These are phyloP conservation scores for Pelecanus crispus DNA, from an alignment of 2,113 vertebrate genomes.

Conservation along the genomic window DNA sequence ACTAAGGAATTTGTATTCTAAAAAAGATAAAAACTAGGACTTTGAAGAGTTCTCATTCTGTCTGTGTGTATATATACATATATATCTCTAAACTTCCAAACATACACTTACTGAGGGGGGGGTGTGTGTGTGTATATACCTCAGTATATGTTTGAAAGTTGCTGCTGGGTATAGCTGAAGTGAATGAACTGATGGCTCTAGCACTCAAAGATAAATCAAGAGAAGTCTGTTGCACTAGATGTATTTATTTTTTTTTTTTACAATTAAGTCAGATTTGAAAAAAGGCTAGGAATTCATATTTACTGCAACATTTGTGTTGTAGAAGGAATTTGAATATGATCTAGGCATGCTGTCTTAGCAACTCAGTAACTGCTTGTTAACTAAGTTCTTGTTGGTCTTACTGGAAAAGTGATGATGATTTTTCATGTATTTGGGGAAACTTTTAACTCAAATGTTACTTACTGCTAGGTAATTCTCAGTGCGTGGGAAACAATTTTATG, in stretches of 20 bases:
- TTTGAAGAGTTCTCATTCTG: background rate
- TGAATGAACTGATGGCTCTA: background rate
- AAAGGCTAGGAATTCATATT: background rate
- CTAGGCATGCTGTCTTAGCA: background rate
- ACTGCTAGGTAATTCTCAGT: background rate
- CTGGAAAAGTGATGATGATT: background rate
- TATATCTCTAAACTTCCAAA: background rate
- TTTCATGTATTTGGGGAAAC: background rate
- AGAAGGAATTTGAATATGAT: background rate
- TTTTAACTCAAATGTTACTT: background rate
- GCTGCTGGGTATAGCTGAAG: background rate
- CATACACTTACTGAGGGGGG: too few species aligned
- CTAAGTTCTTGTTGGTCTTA: background rate
- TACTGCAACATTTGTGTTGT: background rate
- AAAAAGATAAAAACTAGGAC: background rate
- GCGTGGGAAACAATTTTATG: background rate
- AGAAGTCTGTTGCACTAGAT: background rate
- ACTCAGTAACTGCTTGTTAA: background rate
- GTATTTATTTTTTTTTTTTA: background rate
- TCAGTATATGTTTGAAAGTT: background rate
- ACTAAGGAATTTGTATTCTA: background rate
- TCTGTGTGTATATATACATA: background rate
- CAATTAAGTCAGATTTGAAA: background rate
- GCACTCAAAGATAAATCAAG: background rate
- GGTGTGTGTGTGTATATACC: background rate